Conservation (phyloP, 2,113 vertebrate genomes). For the Trinectes maculatus region DNA sequence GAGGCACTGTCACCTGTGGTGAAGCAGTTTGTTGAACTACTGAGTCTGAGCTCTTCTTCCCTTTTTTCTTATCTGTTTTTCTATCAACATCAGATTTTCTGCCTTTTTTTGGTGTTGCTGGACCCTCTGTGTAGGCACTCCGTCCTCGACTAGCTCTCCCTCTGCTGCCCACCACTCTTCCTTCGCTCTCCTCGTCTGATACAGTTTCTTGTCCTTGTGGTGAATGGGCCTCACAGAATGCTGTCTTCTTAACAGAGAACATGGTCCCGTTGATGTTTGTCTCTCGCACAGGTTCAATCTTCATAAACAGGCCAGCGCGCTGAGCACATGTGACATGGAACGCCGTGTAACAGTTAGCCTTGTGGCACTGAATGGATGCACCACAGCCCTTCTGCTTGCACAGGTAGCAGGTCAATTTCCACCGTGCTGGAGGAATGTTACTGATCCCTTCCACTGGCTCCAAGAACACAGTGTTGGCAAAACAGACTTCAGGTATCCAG, state of each 20-base stretch:
- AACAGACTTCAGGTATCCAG: slow-evolving; percentile 99
- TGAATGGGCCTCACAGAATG: slow-evolving; percentile 92
- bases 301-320: slow-evolving; percentile 96
- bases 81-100: slow-evolving; percentile 79
- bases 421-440: slow-evolving; percentile 94
- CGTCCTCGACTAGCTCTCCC: slow-evolving; percentile 77
- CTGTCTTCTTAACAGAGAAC: slow-evolving; percentile 96
- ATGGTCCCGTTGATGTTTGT: slow-evolving; percentile 92
- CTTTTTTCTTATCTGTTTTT: slow-evolving; percentile 88
- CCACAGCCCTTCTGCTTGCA: slow-evolving; percentile 96
- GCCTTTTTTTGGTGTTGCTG: slow-evolving; percentile 71
- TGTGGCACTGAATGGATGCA: slow-evolving; percentile 97
- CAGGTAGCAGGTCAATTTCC: slow-evolving; percentile 96
- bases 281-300: slow-evolving; percentile 96
- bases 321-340: slow-evolving; percentile 98
- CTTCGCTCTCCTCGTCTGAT: slow-evolving; percentile 76
- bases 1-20: slow-evolving; percentile 85
- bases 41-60: slow-evolving; percentile 84
- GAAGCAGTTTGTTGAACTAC: slow-evolving; percentile 59
- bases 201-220: slow-evolving; percentile 80
- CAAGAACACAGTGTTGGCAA: slow-evolving; percentile 97
- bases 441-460: slow-evolving; percentile 95
- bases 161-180: slow-evolving; percentile 79
- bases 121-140: slow-evolving; percentile 79
- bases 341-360: slow-evolving; percentile 97